Conservation (phyloP, 2,113 vertebrate species). For the Notarius lentiginosus region DNA sequence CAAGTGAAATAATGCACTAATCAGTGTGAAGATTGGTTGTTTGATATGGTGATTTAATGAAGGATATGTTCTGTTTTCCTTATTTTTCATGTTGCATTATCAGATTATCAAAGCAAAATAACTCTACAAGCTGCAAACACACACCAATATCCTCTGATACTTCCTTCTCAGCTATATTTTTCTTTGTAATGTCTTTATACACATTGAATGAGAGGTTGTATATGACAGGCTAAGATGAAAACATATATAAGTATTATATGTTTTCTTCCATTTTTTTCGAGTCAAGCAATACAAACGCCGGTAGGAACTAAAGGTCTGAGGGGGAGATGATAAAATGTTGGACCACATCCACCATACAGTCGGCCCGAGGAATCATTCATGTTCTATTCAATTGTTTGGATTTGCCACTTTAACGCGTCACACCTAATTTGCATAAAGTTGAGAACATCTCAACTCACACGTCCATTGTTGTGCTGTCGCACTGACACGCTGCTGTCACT, state of each 20-base stretch:
- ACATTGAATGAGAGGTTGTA: neutral
- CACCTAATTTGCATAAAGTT: neutral
- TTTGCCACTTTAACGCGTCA: neutral
- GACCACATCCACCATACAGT: neutral
- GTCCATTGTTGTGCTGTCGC: neutral
- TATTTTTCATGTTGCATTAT: neutral
- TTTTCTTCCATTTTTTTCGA: neutral
- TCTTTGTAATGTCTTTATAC: neutral
- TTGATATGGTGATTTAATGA: neutral
- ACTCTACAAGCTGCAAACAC: neutral
- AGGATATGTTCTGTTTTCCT: too few species aligned
- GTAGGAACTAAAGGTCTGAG: neutral
- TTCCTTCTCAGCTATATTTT: neutral
- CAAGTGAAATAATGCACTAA: neutral
- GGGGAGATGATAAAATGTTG: neutral
- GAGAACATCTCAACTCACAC: neutral
- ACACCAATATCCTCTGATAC: neutral
- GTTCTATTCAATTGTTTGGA: neutral
- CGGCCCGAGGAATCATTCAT: neutral
- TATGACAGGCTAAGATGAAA: neutral
- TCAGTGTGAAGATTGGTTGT: neutral
- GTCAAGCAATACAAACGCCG: neutral
- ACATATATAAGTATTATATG: neutral
- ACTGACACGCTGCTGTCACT: neutral
- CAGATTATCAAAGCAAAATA: neutral